Evolutionary conservation across 2,888 invertebrate genomes (phyloP).

Genomic region (Drosophila pegasa): DNA sequence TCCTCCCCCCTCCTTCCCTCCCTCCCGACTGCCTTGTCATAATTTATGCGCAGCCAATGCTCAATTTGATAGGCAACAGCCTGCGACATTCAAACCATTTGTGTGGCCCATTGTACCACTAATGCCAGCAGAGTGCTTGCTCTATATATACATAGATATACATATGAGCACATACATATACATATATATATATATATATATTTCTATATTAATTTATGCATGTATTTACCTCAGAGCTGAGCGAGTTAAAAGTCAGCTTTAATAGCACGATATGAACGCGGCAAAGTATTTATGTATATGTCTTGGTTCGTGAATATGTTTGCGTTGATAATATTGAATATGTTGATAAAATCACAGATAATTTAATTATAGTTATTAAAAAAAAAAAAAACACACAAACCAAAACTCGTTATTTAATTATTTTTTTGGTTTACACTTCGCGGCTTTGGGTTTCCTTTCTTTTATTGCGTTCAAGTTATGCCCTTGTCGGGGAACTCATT

Average conservation of each 20-base stretch:
- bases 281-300: constrained; percentile 15
- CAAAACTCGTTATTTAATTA: constrained; percentile 33
- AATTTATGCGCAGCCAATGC: constrained; percentile 71
- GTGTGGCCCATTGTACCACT: constrained; percentile 44
- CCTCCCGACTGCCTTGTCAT: constrained; percentile 41
- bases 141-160: constrained; percentile 8
- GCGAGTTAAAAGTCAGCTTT: constrained; percentile 41
- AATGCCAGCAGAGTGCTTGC: constrained; percentile 41
- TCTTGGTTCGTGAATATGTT: constrained; percentile 31
- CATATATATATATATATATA: constrained; percentile 8
- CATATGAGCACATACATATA: neutral
- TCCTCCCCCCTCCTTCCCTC: neutral
- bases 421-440: constrained; percentile 28
- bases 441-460: constrained; percentile 2
- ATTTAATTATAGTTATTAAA: constrained; percentile 62
- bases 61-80: constrained; percentile 70
- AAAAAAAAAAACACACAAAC: neutral
- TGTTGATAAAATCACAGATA: constrained; percentile 77
- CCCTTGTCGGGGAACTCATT: constrained; percentile 39
- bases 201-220: constrained; percentile 8
- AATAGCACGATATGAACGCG: constrained; percentile 44
- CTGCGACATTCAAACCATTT: constrained; percentile 67
- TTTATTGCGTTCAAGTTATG: constrained; percentile 37
- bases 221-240: constrained; percentile 60
- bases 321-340: constrained; percentile 56